phyloP scores from a whole-genome alignment of 2,797 vertebrate species.

The Sebastes cheni region DNA sequence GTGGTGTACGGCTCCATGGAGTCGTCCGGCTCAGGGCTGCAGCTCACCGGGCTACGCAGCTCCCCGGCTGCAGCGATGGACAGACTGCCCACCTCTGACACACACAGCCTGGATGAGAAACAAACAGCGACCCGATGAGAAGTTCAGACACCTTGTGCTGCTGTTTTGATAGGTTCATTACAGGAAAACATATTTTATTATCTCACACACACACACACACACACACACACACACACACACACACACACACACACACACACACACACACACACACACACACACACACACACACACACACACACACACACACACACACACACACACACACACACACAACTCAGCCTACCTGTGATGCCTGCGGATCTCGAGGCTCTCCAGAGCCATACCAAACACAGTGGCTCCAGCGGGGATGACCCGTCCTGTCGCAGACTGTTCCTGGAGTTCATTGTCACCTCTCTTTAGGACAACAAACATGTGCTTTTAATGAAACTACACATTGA shows the following conservation, averaged over 20 bases:
- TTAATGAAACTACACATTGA: not conserved
- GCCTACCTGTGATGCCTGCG: slow-evolving; percentile 92
- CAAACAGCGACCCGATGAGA: not conserved
- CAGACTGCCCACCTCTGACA: slow-evolving; percentile 86
- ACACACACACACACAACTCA: too few relatives aligned
- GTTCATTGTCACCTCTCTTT: slow-evolving; percentile 63
- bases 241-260: too few relatives aligned
- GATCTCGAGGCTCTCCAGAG: slow-evolving; percentile 92
- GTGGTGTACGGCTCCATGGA: slow-evolving; percentile 95
- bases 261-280: too few relatives aligned
- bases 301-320: too few relatives aligned
- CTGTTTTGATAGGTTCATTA: not conserved
- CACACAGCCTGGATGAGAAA: slow-evolving; percentile 79
- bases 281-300: too few relatives aligned
- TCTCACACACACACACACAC: too few relatives aligned
- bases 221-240: too few relatives aligned
- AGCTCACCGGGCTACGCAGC: slow-evolving; percentile 88
- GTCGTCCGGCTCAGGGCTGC: slow-evolving; percentile 84
- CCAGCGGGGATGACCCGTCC: slow-evolving; percentile 94
- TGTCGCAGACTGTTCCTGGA: slow-evolving; percentile 69
- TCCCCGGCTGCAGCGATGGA: slow-evolving; percentile 80
- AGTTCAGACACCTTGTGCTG: not conserved
- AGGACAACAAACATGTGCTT: slow-evolving; percentile 2
- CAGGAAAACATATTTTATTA: not conserved
- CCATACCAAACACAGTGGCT: slow-evolving; percentile 92